These are phyloP conservation scores for Ambastaia sidthimunki DNA, from an alignment of 2,797 vertebrate genomes.

Conservation along the genomic window DNA sequence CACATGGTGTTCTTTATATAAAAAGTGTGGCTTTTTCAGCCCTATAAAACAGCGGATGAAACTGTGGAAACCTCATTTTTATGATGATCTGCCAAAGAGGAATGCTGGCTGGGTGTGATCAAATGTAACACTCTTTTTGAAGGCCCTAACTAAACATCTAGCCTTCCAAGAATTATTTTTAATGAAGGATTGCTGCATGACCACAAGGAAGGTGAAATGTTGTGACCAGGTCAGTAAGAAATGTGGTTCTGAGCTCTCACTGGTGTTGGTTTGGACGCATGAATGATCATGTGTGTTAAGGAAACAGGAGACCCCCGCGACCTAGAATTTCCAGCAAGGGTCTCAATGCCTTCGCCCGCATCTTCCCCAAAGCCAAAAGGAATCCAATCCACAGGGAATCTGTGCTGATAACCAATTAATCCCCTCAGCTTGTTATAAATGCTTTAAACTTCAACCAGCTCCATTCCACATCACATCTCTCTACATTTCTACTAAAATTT, in stretches of 20 bases:
- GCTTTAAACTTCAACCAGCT: slow-evolving; percentile 54
- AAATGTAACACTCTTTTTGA: neutral
- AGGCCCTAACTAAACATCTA: neutral
- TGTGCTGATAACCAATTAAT: slow-evolving; percentile 48
- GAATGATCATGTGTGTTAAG: slow-evolving; percentile 39
- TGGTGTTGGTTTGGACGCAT: slow-evolving; percentile 27
- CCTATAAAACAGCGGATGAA: slow-evolving; percentile 11
- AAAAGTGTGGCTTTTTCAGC: slow-evolving; percentile 1
- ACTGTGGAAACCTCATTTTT: neutral
- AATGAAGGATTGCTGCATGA: neutral
- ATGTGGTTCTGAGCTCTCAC: neutral
- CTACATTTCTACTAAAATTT: slow-evolving; percentile 41
- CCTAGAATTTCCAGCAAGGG: slow-evolving; percentile 31
- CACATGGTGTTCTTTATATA: slow-evolving; percentile 26
- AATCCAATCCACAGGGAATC: slow-evolving; percentile 32
- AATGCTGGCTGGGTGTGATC: slow-evolving; percentile 12
- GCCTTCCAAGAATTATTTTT: neutral
- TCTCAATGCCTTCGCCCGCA: slow-evolving; percentile 32
- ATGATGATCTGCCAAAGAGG: slow-evolving; percentile 13
- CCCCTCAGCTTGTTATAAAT: slow-evolving; percentile 47
- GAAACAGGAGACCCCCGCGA: slow-evolving; percentile 35
- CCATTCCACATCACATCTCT: slow-evolving; percentile 31
- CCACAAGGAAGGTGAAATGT: slow-evolving; percentile 10
- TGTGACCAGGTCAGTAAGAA: slow-evolving; percentile 15
- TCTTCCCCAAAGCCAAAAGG: slow-evolving; percentile 38